phyloP scores from a whole-genome alignment of 2,797 vertebrate species.

The Tapera naevia region DNA sequence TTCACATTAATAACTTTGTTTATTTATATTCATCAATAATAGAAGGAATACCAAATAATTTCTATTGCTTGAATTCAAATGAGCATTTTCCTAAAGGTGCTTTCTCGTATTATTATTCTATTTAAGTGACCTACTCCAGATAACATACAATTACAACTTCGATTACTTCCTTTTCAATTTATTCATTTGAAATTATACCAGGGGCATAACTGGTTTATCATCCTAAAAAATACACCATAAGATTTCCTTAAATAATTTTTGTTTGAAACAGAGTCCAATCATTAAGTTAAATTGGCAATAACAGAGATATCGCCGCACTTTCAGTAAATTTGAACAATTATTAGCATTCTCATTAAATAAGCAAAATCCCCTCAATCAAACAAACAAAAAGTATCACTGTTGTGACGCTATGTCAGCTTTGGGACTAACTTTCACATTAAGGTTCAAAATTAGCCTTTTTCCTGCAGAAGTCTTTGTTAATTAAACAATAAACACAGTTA shows the following conservation, averaged over 20 bases:
- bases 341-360: neutral
- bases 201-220: neutral
- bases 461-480: neutral
- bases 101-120: neutral
- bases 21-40: neutral
- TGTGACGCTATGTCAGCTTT: neutral
- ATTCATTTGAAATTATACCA: neutral
- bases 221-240: neutral
- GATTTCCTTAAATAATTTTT: neutral
- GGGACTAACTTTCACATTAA: neutral
- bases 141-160: neutral
- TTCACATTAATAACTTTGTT: neutral
- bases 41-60: neutral
- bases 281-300: neutral
- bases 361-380: accelerated
- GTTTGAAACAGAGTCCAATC: neutral
- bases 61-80: neutral
- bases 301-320: neutral
- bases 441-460: accelerated
- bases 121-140: neutral
- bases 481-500: neutral
- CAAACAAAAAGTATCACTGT: neutral
- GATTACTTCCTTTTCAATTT: neutral
- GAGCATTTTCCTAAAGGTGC: neutral
- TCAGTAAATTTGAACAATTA: neutral